Evolutionary conservation across 2,797 vertebrate species (phyloP).

Genomic region (Vultur gryphus): DNA sequence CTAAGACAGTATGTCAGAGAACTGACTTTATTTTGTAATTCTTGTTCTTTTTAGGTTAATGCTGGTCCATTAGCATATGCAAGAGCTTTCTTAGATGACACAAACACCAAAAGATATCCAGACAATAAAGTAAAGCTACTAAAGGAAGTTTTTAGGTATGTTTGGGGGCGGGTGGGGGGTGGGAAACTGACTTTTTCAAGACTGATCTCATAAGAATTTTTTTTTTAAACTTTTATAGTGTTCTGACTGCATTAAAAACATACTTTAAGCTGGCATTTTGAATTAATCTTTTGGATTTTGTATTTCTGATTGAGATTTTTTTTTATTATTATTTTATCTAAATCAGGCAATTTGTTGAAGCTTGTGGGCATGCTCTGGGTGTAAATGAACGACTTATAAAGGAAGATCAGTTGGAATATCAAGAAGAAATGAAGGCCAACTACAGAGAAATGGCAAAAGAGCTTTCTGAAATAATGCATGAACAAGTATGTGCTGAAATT

Average conservation of each 20-base stretch:
- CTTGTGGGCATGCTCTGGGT: conserved; percentile 88
- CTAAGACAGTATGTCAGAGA: neutral
- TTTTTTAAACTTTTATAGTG: neutral
- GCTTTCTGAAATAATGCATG: conserved; percentile 94
- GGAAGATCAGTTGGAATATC: conserved; percentile 95
- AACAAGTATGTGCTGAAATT: conserved; percentile 79
- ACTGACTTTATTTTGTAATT: neutral
- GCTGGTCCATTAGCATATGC: conserved; percentile 95
- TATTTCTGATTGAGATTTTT: neutral
- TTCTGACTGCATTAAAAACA: neutral
- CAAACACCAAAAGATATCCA: conserved; percentile 90
- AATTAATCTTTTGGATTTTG: neutral
- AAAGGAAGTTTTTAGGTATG: conserved; percentile 96
- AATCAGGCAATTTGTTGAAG: conserved; percentile 92
- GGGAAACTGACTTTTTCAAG: neutral
- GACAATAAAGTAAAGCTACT: conserved; percentile 97
- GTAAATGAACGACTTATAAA: conserved; percentile 94
- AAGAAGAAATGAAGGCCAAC: conserved; percentile 96
- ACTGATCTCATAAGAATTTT: neutral
- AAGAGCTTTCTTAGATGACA: conserved; percentile 91
- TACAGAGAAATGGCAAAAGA: conserved; percentile 91
- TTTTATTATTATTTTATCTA: neutral
- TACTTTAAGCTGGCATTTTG: neutral
- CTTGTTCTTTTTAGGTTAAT: conserved; percentile 82
- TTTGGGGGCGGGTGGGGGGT: neutral